phyloP scores from a whole-genome alignment of 2,888 invertebrate genomes.

The Heliconius sara region DNA sequence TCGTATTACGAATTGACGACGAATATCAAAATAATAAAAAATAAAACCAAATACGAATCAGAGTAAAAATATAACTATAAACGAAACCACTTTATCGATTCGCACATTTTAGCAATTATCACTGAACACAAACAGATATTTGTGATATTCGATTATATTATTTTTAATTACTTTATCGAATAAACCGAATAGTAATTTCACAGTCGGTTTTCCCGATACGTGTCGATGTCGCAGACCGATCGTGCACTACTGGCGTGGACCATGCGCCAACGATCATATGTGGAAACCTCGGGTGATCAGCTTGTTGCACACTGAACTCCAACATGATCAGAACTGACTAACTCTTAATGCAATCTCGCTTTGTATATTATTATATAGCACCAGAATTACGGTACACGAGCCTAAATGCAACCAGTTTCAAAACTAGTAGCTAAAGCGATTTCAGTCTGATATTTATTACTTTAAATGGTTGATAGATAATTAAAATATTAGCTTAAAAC shows the following conservation, averaged over 20 bases:
- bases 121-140: slow-evolving; percentile 37
- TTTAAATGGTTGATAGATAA: slow-evolving; percentile 12
- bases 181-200: slow-evolving; percentile 36
- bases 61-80: neutral
- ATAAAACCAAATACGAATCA: neutral
- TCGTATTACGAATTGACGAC: neutral
- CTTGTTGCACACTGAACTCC: slow-evolving; percentile 42
- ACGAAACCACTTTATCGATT: neutral
- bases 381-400: slow-evolving; percentile 19
- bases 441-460: slow-evolving; percentile 8
- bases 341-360: slow-evolving; percentile 40
- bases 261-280: slow-evolving; percentile 67
- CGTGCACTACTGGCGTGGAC: slow-evolving; percentile 72
- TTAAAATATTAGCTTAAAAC: neutral
- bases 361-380: slow-evolving; percentile 33
- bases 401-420: slow-evolving; percentile 29
- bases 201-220: slow-evolving; percentile 60
- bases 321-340: slow-evolving; percentile 30
- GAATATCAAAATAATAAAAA: neutral
- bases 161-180: slow-evolving; percentile 30
- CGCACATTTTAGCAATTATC: slow-evolving; percentile 18
- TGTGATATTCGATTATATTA: neutral
- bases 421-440: slow-evolving; percentile 10
- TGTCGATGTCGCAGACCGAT: slow-evolving; percentile 67
- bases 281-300: slow-evolving; percentile 66